Conservation (phyloP, 2,888 invertebrate species). For the Patella ulyssiponensis region DNA sequence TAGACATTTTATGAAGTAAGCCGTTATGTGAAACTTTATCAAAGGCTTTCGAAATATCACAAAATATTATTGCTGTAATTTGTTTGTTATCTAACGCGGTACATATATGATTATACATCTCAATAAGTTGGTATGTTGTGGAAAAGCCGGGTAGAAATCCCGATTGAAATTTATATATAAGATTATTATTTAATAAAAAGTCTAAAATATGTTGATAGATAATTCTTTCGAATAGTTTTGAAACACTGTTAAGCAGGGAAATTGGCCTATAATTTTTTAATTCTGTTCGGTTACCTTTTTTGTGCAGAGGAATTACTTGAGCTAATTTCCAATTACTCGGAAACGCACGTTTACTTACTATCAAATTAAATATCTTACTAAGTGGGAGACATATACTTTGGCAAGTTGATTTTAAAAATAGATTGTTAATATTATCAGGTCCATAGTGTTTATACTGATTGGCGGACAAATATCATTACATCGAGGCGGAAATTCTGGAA, state of each 20-base stretch:
- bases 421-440: background rate
- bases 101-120: conserved; percentile 33
- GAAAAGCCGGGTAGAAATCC: conserved; percentile 40
- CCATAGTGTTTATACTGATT: background rate
- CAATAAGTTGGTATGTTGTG: conserved; percentile 41
- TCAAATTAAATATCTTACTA: too few species aligned
- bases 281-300: conserved; percentile 34
- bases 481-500: background rate
- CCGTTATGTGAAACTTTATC: conserved; percentile 12
- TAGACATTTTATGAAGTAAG: conserved; percentile 17
- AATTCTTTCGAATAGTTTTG: conserved; percentile 43
- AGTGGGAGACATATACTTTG: too few species aligned
- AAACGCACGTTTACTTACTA: conserved; percentile 15
- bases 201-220: conserved; percentile 35
- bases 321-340: conserved; percentile 40
- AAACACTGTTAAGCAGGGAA: conserved; percentile 32
- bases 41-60: conserved; percentile 37
- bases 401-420: background rate
- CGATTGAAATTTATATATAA: conserved; percentile 39
- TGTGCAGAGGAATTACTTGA: conserved; percentile 38
- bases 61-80: conserved; percentile 36
- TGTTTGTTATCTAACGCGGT: conserved; percentile 26
- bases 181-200: conserved; percentile 28
- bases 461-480: too few species aligned
- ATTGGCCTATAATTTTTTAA: conserved; percentile 42